Conservation (phyloP, 2,113 vertebrate species). For the Grallaria varia region DNA sequence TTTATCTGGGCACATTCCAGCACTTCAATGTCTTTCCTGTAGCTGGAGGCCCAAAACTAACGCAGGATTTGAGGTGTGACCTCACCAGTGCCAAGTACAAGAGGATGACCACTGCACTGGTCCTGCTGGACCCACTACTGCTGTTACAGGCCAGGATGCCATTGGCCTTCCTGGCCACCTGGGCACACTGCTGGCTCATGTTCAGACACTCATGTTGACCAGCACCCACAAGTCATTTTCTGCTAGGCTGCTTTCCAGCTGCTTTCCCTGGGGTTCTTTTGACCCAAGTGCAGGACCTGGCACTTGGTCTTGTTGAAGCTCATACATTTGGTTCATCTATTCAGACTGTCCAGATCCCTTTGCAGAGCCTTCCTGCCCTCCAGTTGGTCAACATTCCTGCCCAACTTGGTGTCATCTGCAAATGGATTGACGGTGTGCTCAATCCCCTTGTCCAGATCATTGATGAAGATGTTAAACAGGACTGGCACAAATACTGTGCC, state of each 20-base stretch:
- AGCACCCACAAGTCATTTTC: not conserved
- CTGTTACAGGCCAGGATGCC: not conserved
- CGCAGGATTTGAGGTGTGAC: not conserved
- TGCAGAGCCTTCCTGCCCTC: not conserved
- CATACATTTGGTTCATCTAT: not conserved
- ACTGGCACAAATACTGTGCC: not conserved
- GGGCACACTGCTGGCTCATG: not conserved
- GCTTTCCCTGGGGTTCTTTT: not conserved
- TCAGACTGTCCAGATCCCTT: not conserved
- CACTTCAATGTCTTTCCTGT: not conserved
- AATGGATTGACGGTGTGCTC: not conserved
- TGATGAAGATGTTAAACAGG: not conserved
- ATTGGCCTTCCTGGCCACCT: not conserved
- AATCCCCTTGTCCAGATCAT: not conserved
- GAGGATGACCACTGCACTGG: not conserved
- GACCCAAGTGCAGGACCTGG: not conserved
- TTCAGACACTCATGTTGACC: not conserved
- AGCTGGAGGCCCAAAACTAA: not conserved
- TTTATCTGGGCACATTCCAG: not conserved
- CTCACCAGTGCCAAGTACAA: not conserved
- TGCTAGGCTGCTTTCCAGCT: not conserved
- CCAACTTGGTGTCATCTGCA: not conserved
- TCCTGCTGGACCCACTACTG: not conserved
- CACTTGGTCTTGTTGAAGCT: not conserved
- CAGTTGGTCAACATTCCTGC: not conserved